Percentiles rank a stretch among this genome's conserved stretches.
Evolutionary conservation across 2,797 vertebrate species (phyloP).

Genomic region (Microhierax caerulescens): DNA sequence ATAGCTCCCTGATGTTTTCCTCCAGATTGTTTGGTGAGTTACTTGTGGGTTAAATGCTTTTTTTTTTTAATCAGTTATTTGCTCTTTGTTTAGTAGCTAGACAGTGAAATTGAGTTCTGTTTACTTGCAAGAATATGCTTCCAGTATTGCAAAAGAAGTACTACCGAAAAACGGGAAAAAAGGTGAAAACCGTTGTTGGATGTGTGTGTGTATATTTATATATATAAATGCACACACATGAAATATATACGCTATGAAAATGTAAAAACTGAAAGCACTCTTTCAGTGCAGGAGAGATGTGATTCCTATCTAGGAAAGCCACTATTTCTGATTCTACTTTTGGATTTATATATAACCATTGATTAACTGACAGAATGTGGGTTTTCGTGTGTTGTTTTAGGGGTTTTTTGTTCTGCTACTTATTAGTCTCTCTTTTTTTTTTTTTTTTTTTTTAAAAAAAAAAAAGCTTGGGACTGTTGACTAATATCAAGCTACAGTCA

Average conservation of each 20-base stretch:
- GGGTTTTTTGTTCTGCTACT: background rate
- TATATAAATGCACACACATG: fast-evolving
- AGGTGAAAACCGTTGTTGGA: background rate
- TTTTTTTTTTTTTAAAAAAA: no score
- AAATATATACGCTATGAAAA: background rate
- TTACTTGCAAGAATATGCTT: background rate
- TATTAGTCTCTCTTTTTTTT: background rate
- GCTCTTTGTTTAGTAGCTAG: background rate
- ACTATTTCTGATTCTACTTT: background rate
- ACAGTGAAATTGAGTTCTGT: background rate
- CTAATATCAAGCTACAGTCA: background rate
- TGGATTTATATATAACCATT: background rate
- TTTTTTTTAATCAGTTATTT: background rate
- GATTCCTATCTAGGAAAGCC: background rate
- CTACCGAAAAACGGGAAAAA: background rate
- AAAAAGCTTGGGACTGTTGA: background rate
- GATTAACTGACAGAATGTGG: background rate
- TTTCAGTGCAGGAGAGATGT: background rate
- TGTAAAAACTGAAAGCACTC: background rate
- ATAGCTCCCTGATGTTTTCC: background rate
- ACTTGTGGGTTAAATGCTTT: background rate
- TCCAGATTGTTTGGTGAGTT: background rate
- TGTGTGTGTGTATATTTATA: no score
- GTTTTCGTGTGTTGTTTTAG: no score
- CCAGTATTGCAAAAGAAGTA: background rate